Conservation (phyloP, 64 coral and sea anemone genomes). For the Trachythela sp. region DNA sequence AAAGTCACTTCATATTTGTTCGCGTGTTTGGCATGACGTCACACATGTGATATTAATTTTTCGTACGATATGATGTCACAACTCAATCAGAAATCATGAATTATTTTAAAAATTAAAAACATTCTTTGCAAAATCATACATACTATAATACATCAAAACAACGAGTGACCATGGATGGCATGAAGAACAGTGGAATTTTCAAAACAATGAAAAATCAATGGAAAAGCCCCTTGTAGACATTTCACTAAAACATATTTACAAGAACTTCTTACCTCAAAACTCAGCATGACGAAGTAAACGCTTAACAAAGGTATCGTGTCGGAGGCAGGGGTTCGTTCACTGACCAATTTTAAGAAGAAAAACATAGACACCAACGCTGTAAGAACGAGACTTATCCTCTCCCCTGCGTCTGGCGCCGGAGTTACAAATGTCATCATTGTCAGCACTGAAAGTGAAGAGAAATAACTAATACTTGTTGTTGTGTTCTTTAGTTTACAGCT, state of each 20-base stretch:
- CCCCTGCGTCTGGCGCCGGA: not conserved
- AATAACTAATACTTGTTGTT: not conserved
- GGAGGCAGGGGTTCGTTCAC: not conserved
- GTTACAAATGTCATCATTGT: slow-evolving; percentile 4
- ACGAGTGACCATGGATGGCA: too few species aligned
- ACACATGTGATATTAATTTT: too few species aligned
- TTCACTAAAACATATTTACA: too few species aligned
- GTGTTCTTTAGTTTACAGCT: too few species aligned
- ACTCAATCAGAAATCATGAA: too few species aligned
- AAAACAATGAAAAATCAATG: not conserved
- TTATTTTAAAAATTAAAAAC: too few species aligned
- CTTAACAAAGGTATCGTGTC: not conserved
- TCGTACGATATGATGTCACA: too few species aligned
- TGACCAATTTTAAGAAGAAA: not conserved
- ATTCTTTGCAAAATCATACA: too few species aligned
- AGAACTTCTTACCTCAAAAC: not conserved
- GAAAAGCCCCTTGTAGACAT: not conserved
- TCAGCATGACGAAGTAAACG: not conserved
- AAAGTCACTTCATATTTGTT: too few species aligned
- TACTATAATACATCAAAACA: too few species aligned
- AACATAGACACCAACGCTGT: not conserved
- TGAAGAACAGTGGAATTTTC: too few species aligned
- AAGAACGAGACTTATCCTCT: not conserved
- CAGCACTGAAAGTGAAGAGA: not conserved
- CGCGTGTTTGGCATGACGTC: too few species aligned